Evolutionary conservation across 2,113 vertebrate species (phyloP).

Genomic region (Diphyllodes magnificus): DNA sequence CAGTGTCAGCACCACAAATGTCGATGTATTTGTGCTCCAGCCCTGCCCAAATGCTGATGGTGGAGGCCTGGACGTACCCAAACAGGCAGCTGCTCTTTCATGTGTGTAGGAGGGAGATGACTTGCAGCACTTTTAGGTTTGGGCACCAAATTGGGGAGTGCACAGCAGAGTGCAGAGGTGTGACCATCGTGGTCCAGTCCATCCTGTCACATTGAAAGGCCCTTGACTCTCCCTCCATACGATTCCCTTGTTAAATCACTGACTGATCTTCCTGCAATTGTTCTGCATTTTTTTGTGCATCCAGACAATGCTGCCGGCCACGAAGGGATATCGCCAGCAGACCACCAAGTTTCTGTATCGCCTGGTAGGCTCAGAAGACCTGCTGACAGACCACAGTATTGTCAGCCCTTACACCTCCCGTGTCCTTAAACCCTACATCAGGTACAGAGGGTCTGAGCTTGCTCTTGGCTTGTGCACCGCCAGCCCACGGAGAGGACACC

Average conservation of each 20-base stretch:
- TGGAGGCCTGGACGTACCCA: background rate
- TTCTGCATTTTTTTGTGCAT: background rate
- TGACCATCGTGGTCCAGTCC: background rate
- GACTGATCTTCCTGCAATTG: background rate
- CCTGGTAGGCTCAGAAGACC: slow-evolving; percentile 85
- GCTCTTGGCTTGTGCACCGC: background rate
- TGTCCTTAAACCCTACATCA: slow-evolving; percentile 92
- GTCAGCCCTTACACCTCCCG: slow-evolving; percentile 94
- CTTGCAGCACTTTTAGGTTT: background rate
- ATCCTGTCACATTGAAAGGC: background rate
- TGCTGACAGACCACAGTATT: slow-evolving; percentile 81
- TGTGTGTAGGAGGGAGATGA: background rate
- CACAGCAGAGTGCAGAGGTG: background rate
- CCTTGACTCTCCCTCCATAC: background rate
- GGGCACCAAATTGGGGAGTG: background rate
- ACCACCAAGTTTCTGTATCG: slow-evolving; percentile 86
- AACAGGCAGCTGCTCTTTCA: background rate
- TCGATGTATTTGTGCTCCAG: background rate
- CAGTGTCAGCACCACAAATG: background rate
- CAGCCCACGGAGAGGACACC: background rate
- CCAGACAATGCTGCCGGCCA: slow-evolving; percentile 76
- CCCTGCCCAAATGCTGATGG: background rate
- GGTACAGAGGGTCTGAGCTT: slow-evolving; percentile 66
- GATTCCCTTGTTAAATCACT: background rate
- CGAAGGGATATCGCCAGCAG: slow-evolving; percentile 74